phyloP scores from a whole-genome alignment of 2,888 invertebrate genomes.

The Drosophila seclusa region DNA sequence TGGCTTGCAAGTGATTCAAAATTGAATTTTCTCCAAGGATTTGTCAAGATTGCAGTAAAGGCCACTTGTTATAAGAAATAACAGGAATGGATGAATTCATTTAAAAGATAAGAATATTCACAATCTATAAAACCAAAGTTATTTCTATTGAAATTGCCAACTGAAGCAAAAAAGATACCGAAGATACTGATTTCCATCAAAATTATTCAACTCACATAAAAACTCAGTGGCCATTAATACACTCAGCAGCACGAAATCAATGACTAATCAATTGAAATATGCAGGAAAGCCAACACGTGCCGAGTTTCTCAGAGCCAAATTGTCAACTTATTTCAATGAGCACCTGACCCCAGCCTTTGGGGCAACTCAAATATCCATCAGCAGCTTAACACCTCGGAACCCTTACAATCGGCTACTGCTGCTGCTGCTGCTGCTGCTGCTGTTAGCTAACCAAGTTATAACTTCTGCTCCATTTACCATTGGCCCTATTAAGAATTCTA shows the following conservation, averaged over 20 bases:
- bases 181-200: slow-evolving; percentile 1
- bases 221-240: slow-evolving; percentile 31
- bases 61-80: background rate
- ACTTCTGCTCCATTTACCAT: slow-evolving; percentile 71
- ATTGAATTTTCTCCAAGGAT: background rate
- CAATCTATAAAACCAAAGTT: background rate
- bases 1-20: background rate
- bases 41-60: background rate
- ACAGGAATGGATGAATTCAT: background rate
- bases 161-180: slow-evolving; percentile 16
- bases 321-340: slow-evolving; percentile 64
- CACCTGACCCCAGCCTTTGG: slow-evolving; percentile 22
- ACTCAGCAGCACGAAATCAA: slow-evolving; percentile 28
- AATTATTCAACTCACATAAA: slow-evolving; percentile 25
- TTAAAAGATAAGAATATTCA: background rate
- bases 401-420: slow-evolving; percentile 4
- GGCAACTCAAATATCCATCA: slow-evolving; percentile 58
- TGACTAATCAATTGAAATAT: slow-evolving; percentile 59
- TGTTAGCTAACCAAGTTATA: slow-evolving; percentile 39
- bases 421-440: slow-evolving; percentile 2
- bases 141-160: slow-evolving; percentile 8
- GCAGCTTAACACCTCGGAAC: slow-evolving; percentile 67
- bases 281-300: slow-evolving; percentile 39
- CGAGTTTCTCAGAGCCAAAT: slow-evolving; percentile 23
- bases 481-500: slow-evolving; percentile 64